Evolutionary conservation across 2,888 invertebrate genomes (phyloP), one percentile per base, ranked within the genome.

Genomic region (Lysandra bellargus): DNA sequence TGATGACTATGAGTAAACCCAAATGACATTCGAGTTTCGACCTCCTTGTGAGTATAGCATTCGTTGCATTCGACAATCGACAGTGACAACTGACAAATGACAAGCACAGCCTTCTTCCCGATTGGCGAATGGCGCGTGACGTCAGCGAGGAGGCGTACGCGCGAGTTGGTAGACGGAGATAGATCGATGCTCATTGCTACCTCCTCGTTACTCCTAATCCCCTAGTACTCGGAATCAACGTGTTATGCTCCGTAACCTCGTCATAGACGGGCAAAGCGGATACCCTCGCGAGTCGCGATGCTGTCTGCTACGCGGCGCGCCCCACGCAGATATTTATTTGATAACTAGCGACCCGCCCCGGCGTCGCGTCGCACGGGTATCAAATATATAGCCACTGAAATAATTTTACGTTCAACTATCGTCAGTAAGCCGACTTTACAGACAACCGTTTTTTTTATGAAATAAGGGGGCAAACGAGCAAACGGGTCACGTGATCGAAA

Each of bases 191-290:
- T 73, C 17, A 17, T 40, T 40, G 73, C 12, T n/a, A 40, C 73
- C 44, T 74, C 44, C 33, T 76, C 53, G 14, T 17, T 53, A 33
- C 53, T 76, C 14, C 23, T 76, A 30, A 53, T 53, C 76, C 53
- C 76, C 76, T 76, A 76, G 57, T 76, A 57, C 76, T 49, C 17
- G 30, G 76, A 76, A 53, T 49, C 53, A 30, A 76, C 57, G 76
- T 76, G 76, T 53, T 53, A 76, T 76, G 76, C 76, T 76, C 76
- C 76, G 76, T 76, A 76, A 53, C 57, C 53, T 53, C 76, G 76
- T 76, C 53, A 75, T n/a, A 49, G 74, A 12, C 17, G 49, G n/a
- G 7, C 17, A 49, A 23, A 75, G 30, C 64, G 64, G 64, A 7
- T 7, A 5, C 61, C 23, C 6, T n/a, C 61, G 61, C 61, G 14